A percentile compares a stretch with the other conserved stretches of the same genome.
These are phyloP conservation scores for Melanophora roralis DNA, from an alignment of 2,888 invertebrate genomes.

Conservation along the genomic window DNA sequence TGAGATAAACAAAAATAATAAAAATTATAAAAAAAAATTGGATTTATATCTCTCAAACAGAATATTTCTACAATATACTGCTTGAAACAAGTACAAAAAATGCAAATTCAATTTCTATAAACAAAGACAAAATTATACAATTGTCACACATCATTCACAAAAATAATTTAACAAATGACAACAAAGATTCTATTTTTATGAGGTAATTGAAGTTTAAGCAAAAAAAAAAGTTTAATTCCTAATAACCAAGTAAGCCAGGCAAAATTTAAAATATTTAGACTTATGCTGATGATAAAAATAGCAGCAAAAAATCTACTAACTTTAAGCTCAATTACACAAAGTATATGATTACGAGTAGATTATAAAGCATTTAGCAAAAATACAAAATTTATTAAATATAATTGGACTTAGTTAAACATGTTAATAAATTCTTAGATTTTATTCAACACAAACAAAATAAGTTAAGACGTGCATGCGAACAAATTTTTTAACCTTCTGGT, in stretches of 20 bases:
- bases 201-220: conserved; percentile 44
- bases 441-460: no score
- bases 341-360: conserved; percentile 4
- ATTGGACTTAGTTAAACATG: background rate
- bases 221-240: background rate
- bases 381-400: background rate
- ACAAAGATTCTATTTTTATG: conserved; percentile 45
- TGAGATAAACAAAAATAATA: conserved; percentile 6
- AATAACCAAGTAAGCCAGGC: background rate
- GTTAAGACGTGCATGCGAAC: background rate
- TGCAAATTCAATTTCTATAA: conserved; percentile 34
- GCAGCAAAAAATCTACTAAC: conserved; percentile 9
- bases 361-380: background rate
- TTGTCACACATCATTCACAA: conserved; percentile 61
- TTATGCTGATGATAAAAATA: background rate
- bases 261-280: conserved; percentile 12
- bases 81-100: no score
- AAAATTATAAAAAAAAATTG: conserved; percentile 2
- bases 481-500: conserved; percentile 20
- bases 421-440: background rate
- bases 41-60: conserved; percentile 3
- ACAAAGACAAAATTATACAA: conserved; percentile 57
- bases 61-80: conserved; percentile 20
- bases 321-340: conserved; percentile 45
- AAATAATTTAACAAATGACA: conserved; percentile 42